Base-by-base conservation (phyloP, 2,113 vertebrate genomes). In the Brachyistius frenatus region DNA sequence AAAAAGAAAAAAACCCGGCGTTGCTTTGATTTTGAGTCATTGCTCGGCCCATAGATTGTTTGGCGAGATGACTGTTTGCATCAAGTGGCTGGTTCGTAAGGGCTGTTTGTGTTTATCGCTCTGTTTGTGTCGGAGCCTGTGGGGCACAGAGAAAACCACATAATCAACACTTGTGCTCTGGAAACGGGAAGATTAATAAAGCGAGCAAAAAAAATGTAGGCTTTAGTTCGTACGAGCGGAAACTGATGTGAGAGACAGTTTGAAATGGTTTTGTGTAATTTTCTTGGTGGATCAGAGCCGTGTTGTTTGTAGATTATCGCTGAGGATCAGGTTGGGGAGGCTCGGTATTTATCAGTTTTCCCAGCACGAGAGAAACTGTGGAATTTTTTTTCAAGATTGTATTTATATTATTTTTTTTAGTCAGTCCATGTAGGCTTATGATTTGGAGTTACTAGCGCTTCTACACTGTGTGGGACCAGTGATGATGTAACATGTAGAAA, bases 21-120 rank as follows among this genome's bases (percentile, higher is more conserved):
- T 35, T 1, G 68, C 89, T 91, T 86, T 88, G 80, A 89, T 89
- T 23, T 86, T 14, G n/a, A 65, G 58, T 81, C 78, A 15, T 23
- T 53, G 76, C 82, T 88, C 83, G 77, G 86, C 88, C 76, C 66
- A 9, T 81, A 80, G 86, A 87, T 23, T 89, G 74, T 87, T 93
- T 90, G 81, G 69, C 54, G 35, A 63, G 86, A 89, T 86, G 86
- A 46, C 62, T 73, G 80, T 69, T 73, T 77, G 67, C 57, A 69
- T 81, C 39, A 11, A 39, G 75, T 77, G 83, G 78, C 72, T 87
- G 15, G 80, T 84, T 77, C 46, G 13, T n/a, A 4, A 63, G 67
- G 68, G 47, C 61, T 54, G 71, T 69, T 76, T 85, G 71, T 85
- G 85, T 89, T 92, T 87, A 88, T 89, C 70, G 39, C 37, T 67